A percentile compares a stretch with the other conserved stretches of the same genome.
phyloP scores from a whole-genome alignment of 2,113 vertebrate species.

The Sorex araneus region DNA sequence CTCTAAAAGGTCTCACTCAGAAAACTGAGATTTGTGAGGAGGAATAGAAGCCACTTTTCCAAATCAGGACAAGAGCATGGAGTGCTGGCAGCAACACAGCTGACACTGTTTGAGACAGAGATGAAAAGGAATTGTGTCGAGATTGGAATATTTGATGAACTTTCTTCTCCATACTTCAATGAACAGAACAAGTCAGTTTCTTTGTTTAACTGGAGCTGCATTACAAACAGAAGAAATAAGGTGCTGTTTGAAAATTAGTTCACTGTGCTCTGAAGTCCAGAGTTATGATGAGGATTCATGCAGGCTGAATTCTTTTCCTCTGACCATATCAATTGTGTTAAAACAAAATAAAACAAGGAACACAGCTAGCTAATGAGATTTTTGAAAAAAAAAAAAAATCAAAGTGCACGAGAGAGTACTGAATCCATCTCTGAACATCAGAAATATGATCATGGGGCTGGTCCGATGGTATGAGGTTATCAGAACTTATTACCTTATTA shows the following conservation, averaged over 20 bases:
- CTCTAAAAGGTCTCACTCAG: not conserved
- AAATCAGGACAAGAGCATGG: not conserved
- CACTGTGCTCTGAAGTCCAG: not conserved
- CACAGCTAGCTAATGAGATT: not conserved
- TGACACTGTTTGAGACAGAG: not conserved
- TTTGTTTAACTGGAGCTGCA: not conserved
- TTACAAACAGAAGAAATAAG: not conserved
- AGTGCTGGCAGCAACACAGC: not conserved
- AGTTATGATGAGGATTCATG: constrained; percentile 48
- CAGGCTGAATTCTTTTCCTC: not conserved
- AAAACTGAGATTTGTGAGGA: constrained; percentile 13
- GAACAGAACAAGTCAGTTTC: not conserved
- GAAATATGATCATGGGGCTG: not conserved
- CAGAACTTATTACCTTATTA: no score
- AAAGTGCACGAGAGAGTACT: not conserved
- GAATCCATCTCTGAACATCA: constrained; percentile 6
- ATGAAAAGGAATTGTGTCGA: not conserved
- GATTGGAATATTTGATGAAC: constrained; percentile 36
- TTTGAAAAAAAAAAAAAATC: not conserved
- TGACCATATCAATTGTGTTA: constrained; percentile 22
- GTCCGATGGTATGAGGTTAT: no score
- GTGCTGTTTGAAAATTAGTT: constrained; percentile 53
- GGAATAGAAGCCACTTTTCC: not conserved
- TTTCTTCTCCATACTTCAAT: constrained; percentile 20
- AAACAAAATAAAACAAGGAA: not conserved